Conservation (phyloP, 2,888 invertebrate genomes). For the Zaprionus bogoriensis region DNA sequence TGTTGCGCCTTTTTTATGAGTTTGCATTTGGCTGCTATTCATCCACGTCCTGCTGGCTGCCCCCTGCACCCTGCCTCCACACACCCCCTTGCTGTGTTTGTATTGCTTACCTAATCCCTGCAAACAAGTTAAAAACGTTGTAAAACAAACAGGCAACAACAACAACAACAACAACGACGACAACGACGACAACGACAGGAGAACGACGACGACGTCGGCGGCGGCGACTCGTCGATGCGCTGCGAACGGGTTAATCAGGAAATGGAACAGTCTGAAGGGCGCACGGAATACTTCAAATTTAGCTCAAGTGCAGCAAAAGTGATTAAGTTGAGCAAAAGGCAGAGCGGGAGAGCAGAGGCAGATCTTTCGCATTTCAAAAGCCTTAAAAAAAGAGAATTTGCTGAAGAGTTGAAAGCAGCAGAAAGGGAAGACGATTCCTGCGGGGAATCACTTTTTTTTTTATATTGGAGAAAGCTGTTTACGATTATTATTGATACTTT, state of each 20-base stretch:
- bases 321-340: background rate
- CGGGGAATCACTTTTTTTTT: too few relatives aligned
- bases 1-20: constrained; percentile 55
- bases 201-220: constrained; percentile 15
- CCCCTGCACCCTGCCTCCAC: background rate
- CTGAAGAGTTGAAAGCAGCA: too few relatives aligned
- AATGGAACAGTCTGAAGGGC: background rate
- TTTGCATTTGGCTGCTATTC: constrained; percentile 51
- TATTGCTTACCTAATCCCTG: constrained; percentile 72
- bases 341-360: too few relatives aligned
- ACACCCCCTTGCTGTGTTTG: constrained; percentile 43
- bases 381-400: too few relatives aligned
- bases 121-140: constrained; percentile 76
- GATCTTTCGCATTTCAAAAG: too few relatives aligned
- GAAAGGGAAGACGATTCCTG: too few relatives aligned
- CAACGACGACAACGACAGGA: constrained; percentile 5
- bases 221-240: too few relatives aligned
- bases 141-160: constrained; percentile 67
- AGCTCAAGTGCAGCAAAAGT: background rate
- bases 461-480: too few relatives aligned
- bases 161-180: background rate
- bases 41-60: constrained; percentile 19
- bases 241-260: constrained; percentile 20
- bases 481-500: too few relatives aligned
- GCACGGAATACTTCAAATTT: background rate